Conservation (phyloP, 2,113 vertebrate genomes). For the Crotophaga sulcirostris region DNA sequence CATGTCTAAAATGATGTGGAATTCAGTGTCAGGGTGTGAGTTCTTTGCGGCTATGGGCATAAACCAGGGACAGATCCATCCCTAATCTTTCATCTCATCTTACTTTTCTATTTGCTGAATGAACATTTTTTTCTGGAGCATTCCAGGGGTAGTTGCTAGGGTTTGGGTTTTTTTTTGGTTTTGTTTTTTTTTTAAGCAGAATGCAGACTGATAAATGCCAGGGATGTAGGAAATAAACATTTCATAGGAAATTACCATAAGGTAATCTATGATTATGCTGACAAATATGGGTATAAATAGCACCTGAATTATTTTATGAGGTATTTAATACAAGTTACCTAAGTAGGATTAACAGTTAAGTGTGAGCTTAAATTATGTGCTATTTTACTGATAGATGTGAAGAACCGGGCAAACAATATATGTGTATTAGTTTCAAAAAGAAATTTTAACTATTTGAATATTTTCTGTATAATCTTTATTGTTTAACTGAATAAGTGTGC, state of each 20-base stretch:
- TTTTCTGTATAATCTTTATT: not conserved
- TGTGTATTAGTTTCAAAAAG: not conserved
- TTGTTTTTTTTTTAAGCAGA: not conserved
- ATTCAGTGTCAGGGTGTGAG: not conserved
- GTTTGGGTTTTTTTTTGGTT: no score
- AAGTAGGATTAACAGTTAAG: not conserved
- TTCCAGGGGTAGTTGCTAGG: not conserved
- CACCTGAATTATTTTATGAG: not conserved
- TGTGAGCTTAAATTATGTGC: not conserved
- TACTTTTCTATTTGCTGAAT: not conserved
- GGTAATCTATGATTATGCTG: not conserved
- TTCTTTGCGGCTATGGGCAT: not conserved
- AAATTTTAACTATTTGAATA: not conserved
- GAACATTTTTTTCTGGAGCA: not conserved
- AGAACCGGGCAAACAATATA: not conserved
- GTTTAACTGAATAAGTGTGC: not conserved
- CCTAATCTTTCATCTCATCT: not conserved
- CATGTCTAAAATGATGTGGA: not conserved
- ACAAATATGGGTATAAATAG: not conserved
- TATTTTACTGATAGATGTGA: not conserved
- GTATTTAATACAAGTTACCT: rapidly evolving
- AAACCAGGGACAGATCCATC: not conserved
- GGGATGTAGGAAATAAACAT: not conserved
- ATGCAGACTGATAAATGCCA: not conserved
- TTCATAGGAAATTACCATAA: not conserved